A percentile compares a stretch with the other conserved stretches of the same genome.
Evolutionary conservation across 2,797 vertebrate genomes (phyloP).

Genomic region (Cyclura pinguis): DNA sequence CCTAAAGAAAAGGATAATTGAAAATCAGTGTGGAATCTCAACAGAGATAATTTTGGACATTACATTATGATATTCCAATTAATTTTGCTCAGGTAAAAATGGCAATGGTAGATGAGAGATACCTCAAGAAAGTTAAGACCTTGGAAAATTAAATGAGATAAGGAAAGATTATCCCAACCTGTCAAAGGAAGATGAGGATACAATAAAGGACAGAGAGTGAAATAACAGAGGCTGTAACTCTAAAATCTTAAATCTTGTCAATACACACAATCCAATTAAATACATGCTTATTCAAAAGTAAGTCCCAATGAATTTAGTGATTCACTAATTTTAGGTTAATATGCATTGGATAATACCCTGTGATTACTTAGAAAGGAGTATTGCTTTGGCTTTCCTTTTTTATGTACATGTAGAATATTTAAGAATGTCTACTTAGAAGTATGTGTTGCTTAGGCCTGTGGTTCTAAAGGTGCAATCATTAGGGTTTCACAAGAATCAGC

Average conservation of each 20-base stretch:
- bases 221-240: neutral
- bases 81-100: conserved; percentile 6
- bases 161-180: neutral
- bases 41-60: neutral
- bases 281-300: neutral
- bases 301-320: neutral
- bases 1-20: neutral
- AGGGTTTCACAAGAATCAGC: no score
- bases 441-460: neutral
- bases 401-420: neutral
- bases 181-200: neutral
- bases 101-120: neutral
- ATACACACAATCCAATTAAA: neutral
- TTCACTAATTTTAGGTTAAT: neutral
- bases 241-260: conserved; percentile 1
- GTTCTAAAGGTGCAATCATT: no score
- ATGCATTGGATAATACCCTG: neutral
- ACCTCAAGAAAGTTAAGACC: neutral
- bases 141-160: neutral
- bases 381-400: neutral
- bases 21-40: conserved; percentile 19
- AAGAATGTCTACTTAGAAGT: neutral
- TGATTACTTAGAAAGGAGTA: no score
- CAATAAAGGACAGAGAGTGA: neutral
- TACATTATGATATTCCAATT: neutral